Base-by-base conservation (phyloP, 2,113 vertebrate species). In the Dissostichus mawsoni region DNA sequence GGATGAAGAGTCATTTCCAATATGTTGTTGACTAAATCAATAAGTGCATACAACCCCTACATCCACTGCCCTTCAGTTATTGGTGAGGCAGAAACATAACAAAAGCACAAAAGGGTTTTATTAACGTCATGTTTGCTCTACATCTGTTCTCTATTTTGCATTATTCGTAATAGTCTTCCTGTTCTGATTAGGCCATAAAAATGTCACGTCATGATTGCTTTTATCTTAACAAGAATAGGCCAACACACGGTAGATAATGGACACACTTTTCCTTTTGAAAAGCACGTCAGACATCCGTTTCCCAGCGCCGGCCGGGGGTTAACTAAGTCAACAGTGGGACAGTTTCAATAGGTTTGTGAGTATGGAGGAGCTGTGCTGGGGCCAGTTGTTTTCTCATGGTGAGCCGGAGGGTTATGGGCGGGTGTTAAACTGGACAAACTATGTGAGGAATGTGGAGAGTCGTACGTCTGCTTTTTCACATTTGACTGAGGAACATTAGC, bases 361-460 rank as follows among this genome's bases (percentile, higher is more conserved):
- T 50, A 12, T 66, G 44, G 41, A 48, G 7, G 66, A 52, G 47
- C 48, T 55, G 13, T 41, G 68, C 29, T 11, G 62, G 9, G 48
- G 55, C n/a, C 23, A 59, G 45, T 51, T 51, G n/a, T 71, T 71
- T 71, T 33, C 59, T 69, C 55, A 33, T 59, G 36, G 50, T 29
- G 14, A 44, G 62, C 25, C 47, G 23, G 41, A 5, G 56, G 50
- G 11, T 47, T 50, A 6, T 2, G 61, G 57, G 67, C 12, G 61
- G 64, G 69, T 12, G 23, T 25, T 53, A 0, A 57, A 57, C 65
- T 36, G 72, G 58, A 69, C 65, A 18, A 64, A 64, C 48, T 79
- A 87, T 82, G 75, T 72, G 7, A 33, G 87, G 81, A 88, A 85
- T 85, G 80, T 36, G 48, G 55, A 11, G 44, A 11, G 48, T 55